Base-by-base conservation (phyloP, 2,797 vertebrate genomes). In the Cyclura pinguis region DNA sequence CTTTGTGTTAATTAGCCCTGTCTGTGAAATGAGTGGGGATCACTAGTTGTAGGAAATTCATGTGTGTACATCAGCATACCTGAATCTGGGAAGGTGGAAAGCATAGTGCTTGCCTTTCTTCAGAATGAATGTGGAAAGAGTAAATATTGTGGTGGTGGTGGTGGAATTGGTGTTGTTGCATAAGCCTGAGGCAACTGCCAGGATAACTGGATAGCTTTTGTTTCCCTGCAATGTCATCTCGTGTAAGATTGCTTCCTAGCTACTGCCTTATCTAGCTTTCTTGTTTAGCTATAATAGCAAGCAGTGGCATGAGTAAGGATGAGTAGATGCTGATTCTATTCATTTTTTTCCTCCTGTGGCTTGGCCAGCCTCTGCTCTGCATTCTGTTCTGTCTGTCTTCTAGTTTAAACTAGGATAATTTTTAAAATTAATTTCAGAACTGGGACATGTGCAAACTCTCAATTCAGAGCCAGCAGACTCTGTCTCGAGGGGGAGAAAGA, bases 401-500 rank as follows among this genome's bases (percentile, higher is more conserved):
- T 22, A 62, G 50, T 72, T 64, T 47, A 62, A 42, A 29, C 47
- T 12, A 38, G 29, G 47, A 72, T 32, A 35, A 38, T 59, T 88
- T 88, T 47, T 52, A 81, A 55, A 47, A 83, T 89, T 47, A 47
- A 76, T 88, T 62, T 35, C 57, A 50, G 38, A 59, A 83, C 62
- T 32, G 55, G 35, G 47, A 73, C 52, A 76, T 59, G 50, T 73
- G 24, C 73, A 88, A 80, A 73, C 87, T 35, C 18, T 87, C 27
- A 29, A 29, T 87, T 62, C 74, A 87, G 57, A 77, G 38, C 16
- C 73, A 59, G 32, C 38, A 57, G 91, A 32, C 88, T 88, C 22
- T 89, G 91, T 93, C 86, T 87, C 91, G 87, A 74, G 0, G 32
- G 38, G 78, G 57, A 73, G 2, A 81, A 76, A 87, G 91, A 85